These are phyloP conservation scores for Okamejei kenojei DNA, from an alignment of 2,797 vertebrate species.

Conservation along the genomic window DNA sequence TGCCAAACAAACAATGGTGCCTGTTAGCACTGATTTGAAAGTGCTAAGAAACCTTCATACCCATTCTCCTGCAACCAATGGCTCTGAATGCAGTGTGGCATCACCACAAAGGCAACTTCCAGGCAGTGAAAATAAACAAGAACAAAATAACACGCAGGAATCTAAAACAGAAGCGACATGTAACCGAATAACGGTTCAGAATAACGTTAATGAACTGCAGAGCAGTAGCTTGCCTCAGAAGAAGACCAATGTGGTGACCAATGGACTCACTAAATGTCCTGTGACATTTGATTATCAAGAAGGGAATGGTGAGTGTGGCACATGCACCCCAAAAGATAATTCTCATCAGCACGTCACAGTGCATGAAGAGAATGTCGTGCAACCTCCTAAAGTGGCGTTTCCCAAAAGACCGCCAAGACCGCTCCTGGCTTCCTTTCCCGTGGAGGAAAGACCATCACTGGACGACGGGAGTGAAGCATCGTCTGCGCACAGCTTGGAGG, in stretches of 20 bases:
- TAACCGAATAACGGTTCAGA: not conserved
- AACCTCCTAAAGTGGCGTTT: constrained; percentile 53
- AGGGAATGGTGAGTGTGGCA: constrained; percentile 43
- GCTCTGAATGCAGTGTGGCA: constrained; percentile 51
- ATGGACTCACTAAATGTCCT: constrained; percentile 43
- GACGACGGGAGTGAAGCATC: constrained; percentile 68
- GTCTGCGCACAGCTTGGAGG: constrained; percentile 69
- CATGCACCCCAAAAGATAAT: constrained; percentile 57
- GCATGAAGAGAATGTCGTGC: constrained; percentile 53
- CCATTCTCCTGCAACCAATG: constrained; percentile 44
- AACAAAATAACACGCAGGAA: not conserved
- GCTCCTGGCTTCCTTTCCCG: not conserved
- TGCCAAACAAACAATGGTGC: constrained; percentile 57
- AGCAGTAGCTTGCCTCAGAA: constrained; percentile 55
- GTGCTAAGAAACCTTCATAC: constrained; percentile 53
- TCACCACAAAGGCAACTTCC: constrained; percentile 57
- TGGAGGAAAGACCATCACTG: constrained; percentile 51
- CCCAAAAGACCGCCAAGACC: constrained; percentile 53
- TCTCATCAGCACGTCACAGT: constrained; percentile 46
- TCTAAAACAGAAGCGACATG: not conserved
- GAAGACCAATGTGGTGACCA: constrained; percentile 48
- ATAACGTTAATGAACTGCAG: constrained; percentile 49
- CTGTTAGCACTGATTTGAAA: constrained; percentile 57
- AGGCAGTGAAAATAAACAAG: constrained; percentile 1
- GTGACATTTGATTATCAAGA: constrained; percentile 49